A percentile compares a stretch with the other conserved stretches of the same genome.
Conservation (phyloP, 1,140 invertebrate genomes). For the Nixonia krombeini region DNA sequence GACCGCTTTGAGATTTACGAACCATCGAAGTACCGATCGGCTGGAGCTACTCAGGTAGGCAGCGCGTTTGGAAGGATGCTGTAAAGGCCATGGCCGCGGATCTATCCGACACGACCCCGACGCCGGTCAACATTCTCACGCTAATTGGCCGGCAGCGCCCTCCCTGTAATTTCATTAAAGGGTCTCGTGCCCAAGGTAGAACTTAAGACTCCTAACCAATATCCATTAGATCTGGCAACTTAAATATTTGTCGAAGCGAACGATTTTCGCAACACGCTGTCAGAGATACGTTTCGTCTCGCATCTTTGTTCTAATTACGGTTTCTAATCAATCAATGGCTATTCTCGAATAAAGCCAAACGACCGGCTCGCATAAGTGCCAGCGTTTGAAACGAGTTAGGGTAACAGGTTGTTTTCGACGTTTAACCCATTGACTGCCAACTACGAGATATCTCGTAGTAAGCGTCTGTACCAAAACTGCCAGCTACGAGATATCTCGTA, state of each 20-base stretch:
- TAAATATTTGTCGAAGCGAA: slow-evolving; percentile 60
- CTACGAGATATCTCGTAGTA: too few relatives aligned
- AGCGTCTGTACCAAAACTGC: too few relatives aligned
- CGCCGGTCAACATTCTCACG: slow-evolving; percentile 60
- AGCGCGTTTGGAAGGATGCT: slow-evolving; percentile 12
- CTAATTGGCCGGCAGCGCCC: slow-evolving; percentile 61
- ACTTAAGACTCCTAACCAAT: slow-evolving; percentile 33
- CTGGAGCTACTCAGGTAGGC: slow-evolving; percentile 58
- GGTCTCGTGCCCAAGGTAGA: slow-evolving; percentile 57
- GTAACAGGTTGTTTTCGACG: too few relatives aligned
- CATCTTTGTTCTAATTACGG: too few relatives aligned
- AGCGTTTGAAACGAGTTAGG: too few relatives aligned
- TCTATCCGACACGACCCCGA: slow-evolving; percentile 39
- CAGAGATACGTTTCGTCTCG: background rate
- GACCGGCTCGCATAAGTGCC: too few relatives aligned
- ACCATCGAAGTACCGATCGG: slow-evolving; percentile 10
- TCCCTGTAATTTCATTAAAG: slow-evolving; percentile 66
- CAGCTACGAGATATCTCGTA: too few relatives aligned
- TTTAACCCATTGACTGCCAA: too few relatives aligned
- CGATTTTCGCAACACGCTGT: slow-evolving; percentile 26
- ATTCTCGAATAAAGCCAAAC: too few relatives aligned
- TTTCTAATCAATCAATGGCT: too few relatives aligned
- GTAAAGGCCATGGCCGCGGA: slow-evolving; percentile 10
- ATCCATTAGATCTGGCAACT: slow-evolving; percentile 20
- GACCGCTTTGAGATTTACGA: slow-evolving; percentile 7